phyloP scores from a whole-genome alignment of 2,113 vertebrate species.

The Terrapene triunguis region DNA sequence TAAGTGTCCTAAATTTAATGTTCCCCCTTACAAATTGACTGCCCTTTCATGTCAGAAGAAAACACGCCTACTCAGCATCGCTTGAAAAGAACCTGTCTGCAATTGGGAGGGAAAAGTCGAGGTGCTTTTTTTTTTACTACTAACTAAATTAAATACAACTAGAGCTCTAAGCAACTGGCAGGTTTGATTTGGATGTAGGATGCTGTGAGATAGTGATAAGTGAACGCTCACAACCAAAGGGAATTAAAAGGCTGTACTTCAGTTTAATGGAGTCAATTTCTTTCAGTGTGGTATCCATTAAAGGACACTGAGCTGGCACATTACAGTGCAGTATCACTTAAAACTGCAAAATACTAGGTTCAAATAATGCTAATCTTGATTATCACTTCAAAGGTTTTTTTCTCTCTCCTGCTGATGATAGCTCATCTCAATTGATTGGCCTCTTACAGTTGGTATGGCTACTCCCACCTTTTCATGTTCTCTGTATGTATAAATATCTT shows the following conservation, averaged over 20 bases:
- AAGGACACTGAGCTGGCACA: slow-evolving; percentile 3
- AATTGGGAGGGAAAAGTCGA: slow-evolving; percentile 38
- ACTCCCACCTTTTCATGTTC: no score
- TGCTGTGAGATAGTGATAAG: slow-evolving; percentile 73
- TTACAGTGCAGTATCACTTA: background rate
- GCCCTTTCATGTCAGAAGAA: slow-evolving; percentile 72
- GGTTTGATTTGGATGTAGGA: slow-evolving; percentile 76
- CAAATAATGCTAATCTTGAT: background rate
- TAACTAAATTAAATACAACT: slow-evolving; percentile 73
- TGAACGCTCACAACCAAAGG: slow-evolving; percentile 64
- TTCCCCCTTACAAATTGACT: slow-evolving; percentile 64
- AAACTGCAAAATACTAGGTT: slow-evolving; percentile 37
- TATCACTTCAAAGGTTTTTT: no score
- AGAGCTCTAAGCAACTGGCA: slow-evolving; percentile 67
- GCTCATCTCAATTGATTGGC: no score
- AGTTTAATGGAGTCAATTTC: slow-evolving; percentile 72
- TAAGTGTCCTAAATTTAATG: slow-evolving; percentile 72
- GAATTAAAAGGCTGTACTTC: slow-evolving; percentile 70
- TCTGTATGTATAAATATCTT: no score
- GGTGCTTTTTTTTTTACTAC: slow-evolving; percentile 1
- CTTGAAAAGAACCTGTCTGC: slow-evolving; percentile 67
- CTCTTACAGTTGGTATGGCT: no score
- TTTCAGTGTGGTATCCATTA: slow-evolving; percentile 44
- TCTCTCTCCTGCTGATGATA: no score
- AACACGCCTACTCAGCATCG: slow-evolving; percentile 70